Evolutionary conservation across 2,113 vertebrate species (phyloP).

Genomic region (Dipodomys stephensi): DNA sequence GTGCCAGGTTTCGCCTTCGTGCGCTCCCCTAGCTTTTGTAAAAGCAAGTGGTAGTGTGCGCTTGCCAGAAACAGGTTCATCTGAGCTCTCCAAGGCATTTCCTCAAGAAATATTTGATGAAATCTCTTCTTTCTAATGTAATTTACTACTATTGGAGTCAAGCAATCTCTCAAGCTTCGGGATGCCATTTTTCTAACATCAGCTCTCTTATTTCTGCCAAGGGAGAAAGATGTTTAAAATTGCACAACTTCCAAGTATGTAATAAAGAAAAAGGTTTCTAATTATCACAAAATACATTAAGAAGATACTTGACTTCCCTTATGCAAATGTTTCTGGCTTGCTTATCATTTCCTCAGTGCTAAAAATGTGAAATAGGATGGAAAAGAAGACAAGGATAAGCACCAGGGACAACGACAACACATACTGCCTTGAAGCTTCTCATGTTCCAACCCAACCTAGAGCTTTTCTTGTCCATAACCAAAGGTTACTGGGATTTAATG

Average conservation of each 20-base stretch:
- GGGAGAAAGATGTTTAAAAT: constrained; percentile 52
- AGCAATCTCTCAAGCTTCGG: constrained; percentile 79
- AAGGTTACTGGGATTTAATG: constrained; percentile 20
- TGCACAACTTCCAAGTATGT: constrained; percentile 13
- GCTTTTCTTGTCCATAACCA: not conserved
- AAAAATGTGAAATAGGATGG: not conserved
- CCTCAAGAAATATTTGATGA: constrained; percentile 87
- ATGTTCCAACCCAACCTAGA: constrained; percentile 14
- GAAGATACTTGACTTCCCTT: constrained; percentile 34
- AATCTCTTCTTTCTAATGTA: constrained; percentile 83
- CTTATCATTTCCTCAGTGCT: not conserved
- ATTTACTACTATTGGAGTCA: constrained; percentile 83
- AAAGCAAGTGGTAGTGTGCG: constrained; percentile 88
- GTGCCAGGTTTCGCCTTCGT: constrained; percentile 60
- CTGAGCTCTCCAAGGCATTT: constrained; percentile 92
- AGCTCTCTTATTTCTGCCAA: constrained; percentile 65
- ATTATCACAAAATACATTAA: constrained; percentile 38
- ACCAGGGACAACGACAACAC: not conserved
- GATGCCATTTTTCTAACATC: constrained; percentile 80
- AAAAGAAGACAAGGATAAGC: not conserved
- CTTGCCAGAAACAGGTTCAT: constrained; percentile 90
- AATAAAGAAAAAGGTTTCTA: constrained; percentile 49
- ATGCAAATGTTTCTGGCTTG: constrained; percentile 5
- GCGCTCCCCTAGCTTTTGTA: constrained; percentile 82
- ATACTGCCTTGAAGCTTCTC: not conserved